Evolutionary conservation across 2,113 vertebrate species (phyloP).

Genomic region (Brachypteracias leptosomus): DNA sequence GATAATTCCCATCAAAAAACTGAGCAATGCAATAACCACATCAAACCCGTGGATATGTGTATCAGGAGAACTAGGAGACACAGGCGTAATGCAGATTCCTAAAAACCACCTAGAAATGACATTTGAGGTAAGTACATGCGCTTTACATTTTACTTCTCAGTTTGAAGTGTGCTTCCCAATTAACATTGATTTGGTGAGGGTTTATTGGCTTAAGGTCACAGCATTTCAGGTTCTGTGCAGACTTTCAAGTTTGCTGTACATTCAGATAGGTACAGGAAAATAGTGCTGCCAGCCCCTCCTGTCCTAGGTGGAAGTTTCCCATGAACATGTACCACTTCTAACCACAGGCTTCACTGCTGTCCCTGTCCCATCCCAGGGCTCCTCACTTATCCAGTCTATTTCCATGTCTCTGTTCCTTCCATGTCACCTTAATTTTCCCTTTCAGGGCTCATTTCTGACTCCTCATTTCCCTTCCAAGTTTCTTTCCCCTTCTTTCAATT

Average conservation of each 20-base stretch:
- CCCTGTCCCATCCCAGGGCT: background rate
- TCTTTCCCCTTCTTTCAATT: background rate
- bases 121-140: conserved; percentile 83
- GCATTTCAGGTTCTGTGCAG: background rate
- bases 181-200: background rate
- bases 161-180: background rate
- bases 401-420: rapidly evolving
- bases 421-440: background rate
- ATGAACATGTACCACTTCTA: background rate
- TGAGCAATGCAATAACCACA: conserved; percentile 94
- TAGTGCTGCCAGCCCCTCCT: background rate
- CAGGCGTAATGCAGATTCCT: conserved; percentile 89
- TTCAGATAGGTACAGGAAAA: background rate
- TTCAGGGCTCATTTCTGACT: background rate
- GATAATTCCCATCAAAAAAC: conserved; percentile 95
- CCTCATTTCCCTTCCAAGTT: background rate
- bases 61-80: conserved; percentile 94
- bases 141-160: background rate
- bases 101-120: conserved; percentile 96
- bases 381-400: background rate
- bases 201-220: background rate
- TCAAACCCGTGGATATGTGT: conserved; percentile 97
- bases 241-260: background rate
- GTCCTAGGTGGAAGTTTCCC: background rate
- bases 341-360: background rate